Evolutionary conservation across 1,140 invertebrate species (phyloP).

Genomic region (Dermatophagoides farinae): DNA sequence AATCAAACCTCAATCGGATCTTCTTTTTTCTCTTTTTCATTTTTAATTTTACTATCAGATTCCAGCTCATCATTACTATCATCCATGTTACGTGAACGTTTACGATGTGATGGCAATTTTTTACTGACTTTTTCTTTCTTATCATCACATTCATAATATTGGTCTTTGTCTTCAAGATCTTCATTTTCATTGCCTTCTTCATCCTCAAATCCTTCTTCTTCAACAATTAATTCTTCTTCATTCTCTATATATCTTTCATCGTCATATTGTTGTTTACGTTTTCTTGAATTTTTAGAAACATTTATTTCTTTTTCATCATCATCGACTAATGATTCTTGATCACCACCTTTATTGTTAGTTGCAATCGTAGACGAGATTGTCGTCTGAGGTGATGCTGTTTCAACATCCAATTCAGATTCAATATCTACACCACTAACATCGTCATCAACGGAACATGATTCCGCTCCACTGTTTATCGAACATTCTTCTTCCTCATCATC

Average conservation of each 20-base stretch:
- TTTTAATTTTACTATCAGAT: too few relatives aligned
- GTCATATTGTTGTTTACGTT: not conserved
- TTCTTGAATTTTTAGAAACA: not conserved
- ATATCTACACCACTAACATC: too few relatives aligned
- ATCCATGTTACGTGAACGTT: too few relatives aligned
- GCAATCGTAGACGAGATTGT: not conserved
- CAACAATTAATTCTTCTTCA: constrained; percentile 3
- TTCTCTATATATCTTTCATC: not conserved
- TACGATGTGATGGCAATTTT: too few relatives aligned
- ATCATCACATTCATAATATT: not conserved
- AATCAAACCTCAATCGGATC: too few relatives aligned
- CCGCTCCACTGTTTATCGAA: not conserved
- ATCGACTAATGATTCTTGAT: not conserved
- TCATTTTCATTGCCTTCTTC: not conserved
- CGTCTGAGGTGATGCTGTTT: not conserved
- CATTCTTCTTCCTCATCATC: constrained; percentile 1
- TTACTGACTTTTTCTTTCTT: not conserved
- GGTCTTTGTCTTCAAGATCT: not conserved
- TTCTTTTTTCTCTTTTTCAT: too few relatives aligned
- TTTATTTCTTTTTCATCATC: not conserved
- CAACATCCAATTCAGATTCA: not conserved
- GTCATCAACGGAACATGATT: not conserved
- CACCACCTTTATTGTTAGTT: not conserved
- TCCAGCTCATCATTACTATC: too few relatives aligned
- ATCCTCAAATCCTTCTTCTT: not conserved